Evolutionary conservation across 2,113 vertebrate genomes (phyloP).

Genomic region (Neolamprologus devosi): DNA sequence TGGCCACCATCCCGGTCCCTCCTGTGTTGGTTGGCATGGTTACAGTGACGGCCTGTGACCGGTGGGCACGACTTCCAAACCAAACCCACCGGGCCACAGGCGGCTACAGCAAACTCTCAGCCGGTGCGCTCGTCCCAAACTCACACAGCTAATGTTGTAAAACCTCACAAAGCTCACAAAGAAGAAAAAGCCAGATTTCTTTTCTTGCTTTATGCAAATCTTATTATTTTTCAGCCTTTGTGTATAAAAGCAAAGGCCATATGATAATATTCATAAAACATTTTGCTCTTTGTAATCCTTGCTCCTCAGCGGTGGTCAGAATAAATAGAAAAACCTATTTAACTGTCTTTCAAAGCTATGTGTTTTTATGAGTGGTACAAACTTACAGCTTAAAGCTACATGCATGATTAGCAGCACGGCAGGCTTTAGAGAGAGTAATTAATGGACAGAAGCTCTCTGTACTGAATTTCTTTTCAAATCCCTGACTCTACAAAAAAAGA

Average conservation of each 20-base stretch:
- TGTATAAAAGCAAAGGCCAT: background rate
- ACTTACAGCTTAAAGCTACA: conserved; percentile 21
- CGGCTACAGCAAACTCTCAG: conserved; percentile 23
- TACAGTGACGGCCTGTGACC: conserved; percentile 18
- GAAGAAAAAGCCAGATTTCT: conserved; percentile 7
- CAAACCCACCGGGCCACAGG: conserved; percentile 39
- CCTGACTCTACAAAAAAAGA: background rate
- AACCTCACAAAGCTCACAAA: conserved; percentile 35
- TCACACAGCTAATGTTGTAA: conserved; percentile 66
- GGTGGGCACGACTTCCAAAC: conserved; percentile 49
- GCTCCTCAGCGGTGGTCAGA: conserved; percentile 21
- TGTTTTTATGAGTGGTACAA: conserved; percentile 10
- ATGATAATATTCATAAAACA: background rate
- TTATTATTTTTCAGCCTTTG: background rate
- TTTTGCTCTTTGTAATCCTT: conserved; percentile 14
- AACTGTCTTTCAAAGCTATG: conserved; percentile 1
- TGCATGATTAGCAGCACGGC: conserved; percentile 19
- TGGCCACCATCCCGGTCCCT: background rate
- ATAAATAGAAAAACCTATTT: conserved; percentile 12
- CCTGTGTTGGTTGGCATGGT: conserved; percentile 26
- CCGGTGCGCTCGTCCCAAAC: conserved; percentile 70
- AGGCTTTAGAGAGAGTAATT: conserved; percentile 7
- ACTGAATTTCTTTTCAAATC: background rate
- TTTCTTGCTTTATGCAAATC: background rate
- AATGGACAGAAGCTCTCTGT: background rate